Percentiles rank a stretch among this genome's conserved stretches.
phyloP scores from a whole-genome alignment of 64 coral and sea anemone genomes.

The Orbicella faveolata region DNA sequence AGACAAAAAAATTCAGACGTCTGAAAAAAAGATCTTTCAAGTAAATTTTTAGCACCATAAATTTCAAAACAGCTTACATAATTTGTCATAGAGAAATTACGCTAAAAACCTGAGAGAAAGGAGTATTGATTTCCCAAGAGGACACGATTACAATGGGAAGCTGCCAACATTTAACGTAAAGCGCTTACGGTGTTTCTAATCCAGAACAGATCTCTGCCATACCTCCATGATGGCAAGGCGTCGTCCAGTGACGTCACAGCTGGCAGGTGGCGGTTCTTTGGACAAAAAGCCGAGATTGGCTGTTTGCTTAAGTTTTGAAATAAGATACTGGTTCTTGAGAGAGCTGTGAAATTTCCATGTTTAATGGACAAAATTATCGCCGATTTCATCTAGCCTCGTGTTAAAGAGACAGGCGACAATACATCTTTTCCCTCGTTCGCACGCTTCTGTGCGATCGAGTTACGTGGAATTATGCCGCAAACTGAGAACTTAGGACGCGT shows the following conservation, averaged over 20 bases:
- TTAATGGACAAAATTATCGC: conserved; percentile 28
- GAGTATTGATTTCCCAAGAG: background rate
- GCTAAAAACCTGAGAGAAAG: background rate
- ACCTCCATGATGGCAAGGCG: background rate
- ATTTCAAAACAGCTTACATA: background rate
- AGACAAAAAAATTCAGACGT: no score
- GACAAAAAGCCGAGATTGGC: conserved; percentile 17
- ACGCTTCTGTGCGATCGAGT: background rate
- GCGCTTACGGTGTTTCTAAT: background rate
- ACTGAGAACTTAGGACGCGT: background rate
- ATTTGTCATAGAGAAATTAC: background rate
- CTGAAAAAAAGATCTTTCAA: no score
- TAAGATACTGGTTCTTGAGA: conserved; percentile 44
- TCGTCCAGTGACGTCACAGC: conserved; percentile 44
- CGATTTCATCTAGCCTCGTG: conserved; percentile 48
- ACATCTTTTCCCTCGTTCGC: background rate
- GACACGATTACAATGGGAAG: background rate
- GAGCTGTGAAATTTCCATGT: conserved; percentile 28
- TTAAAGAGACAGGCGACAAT: conserved; percentile 28
- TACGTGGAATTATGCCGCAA: background rate
- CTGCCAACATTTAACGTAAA: background rate
- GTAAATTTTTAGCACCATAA: no score
- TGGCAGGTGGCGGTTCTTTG: conserved; percentile 20
- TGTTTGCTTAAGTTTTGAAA: conserved; percentile 64
- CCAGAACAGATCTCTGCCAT: background rate